Percentiles rank a stretch among this genome's conserved stretches.
Conservation (phyloP, 1,140 invertebrate species). For the Eueides isabella region DNA sequence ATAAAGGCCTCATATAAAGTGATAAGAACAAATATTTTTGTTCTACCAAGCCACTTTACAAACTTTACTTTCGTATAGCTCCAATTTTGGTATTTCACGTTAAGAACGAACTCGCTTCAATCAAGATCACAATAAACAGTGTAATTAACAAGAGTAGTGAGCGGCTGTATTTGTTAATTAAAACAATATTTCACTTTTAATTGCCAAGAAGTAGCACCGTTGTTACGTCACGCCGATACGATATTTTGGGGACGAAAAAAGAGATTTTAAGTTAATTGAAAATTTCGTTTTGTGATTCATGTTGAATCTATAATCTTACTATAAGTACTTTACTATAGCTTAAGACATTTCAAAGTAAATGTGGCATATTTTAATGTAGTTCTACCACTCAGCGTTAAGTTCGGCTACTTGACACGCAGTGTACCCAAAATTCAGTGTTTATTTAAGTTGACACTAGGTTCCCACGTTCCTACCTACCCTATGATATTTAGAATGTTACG, state of each 20-base stretch:
- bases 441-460: no score
- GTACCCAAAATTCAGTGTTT: no score
- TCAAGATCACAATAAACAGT: constrained; percentile 44
- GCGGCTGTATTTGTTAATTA: constrained; percentile 50
- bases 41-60: background rate
- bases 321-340: no score
- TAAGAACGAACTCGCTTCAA: constrained; percentile 28
- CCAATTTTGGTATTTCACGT: background rate
- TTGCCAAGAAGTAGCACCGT: constrained; percentile 40
- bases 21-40: background rate
- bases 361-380: no score
- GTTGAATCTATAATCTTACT: no score
- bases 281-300: background rate
- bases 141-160: constrained; percentile 44
- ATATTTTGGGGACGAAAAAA: constrained; percentile 14
- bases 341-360: no score
- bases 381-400: no score
- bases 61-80: background rate
- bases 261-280: background rate
- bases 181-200: constrained; percentile 53
- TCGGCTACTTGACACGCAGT: no score
- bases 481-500: no score
- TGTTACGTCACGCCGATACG: constrained; percentile 14
- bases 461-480: no score
- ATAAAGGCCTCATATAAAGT: no score